Conservation (phyloP, 1,140 invertebrate genomes). For the Ceratina calcarata region DNA sequence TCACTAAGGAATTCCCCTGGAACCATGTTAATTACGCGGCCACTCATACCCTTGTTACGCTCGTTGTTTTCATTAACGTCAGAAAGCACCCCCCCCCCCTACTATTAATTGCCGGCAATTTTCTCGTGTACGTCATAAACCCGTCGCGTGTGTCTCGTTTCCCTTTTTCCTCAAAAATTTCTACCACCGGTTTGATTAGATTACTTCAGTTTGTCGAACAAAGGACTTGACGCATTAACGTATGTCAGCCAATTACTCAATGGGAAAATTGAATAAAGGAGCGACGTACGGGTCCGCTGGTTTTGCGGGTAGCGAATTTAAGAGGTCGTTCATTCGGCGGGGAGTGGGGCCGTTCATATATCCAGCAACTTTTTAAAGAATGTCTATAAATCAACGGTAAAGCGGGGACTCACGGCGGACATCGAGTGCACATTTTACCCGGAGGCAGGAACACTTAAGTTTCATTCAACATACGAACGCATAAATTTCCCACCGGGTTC, state of each 20-base stretch:
- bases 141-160: too few species aligned
- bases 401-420: background rate
- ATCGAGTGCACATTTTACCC: background rate
- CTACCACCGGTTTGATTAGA: too few species aligned
- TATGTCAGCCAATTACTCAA: too few species aligned
- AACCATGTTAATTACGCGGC: slow-evolving; percentile 1
- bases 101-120: background rate
- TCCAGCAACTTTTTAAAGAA: slow-evolving; percentile 1
- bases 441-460: background rate
- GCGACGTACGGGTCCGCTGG: too few species aligned
- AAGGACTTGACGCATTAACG: too few species aligned
- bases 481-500: slow-evolving; percentile 3
- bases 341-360: background rate
- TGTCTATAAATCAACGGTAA: background rate
- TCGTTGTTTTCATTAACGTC: slow-evolving; percentile 18
- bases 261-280: too few species aligned
- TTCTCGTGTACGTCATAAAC: background rate
- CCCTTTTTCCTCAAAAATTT: background rate
- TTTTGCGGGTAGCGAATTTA: too few species aligned
- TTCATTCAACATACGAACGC: slow-evolving; percentile 21
- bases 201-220: too few species aligned
- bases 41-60: background rate
- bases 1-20: background rate
- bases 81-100: background rate
- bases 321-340: too few species aligned